A percentile compares a stretch with the other conserved stretches of the same genome.
Evolutionary conservation across 2,888 invertebrate species (phyloP).

Genomic region (Hoplodrina ambigua): DNA sequence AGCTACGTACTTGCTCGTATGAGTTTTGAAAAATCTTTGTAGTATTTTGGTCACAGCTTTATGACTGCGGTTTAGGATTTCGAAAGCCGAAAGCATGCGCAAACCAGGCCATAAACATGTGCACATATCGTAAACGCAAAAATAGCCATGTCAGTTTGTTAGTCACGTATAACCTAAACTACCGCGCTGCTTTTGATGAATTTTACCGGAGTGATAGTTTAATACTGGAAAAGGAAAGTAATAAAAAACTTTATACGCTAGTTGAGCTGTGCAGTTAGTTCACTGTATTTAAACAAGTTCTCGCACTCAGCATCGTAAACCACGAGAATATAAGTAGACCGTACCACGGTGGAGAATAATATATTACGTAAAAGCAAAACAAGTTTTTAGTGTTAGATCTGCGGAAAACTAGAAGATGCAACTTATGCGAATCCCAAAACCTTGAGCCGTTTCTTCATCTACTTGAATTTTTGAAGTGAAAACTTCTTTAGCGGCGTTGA

Average conservation of each 20-base stretch:
- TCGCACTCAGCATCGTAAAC: constrained; percentile 27
- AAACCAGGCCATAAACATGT: not conserved
- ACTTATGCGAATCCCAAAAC: constrained; percentile 4
- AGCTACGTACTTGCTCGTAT: too few relatives aligned
- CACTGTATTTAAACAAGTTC: constrained; percentile 24
- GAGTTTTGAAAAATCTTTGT: too few relatives aligned
- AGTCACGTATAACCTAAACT: constrained; percentile 11
- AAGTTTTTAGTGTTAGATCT: constrained; percentile 37
- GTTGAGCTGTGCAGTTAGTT: not conserved
- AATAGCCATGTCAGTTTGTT: constrained; percentile 1
- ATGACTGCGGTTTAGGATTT: too few relatives aligned
- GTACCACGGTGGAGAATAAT: not conserved
- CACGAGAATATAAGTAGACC: constrained; percentile 3
- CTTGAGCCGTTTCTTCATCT: too few relatives aligned
- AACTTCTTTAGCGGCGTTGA: too few relatives aligned
- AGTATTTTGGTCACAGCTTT: too few relatives aligned
- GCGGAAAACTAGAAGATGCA: constrained; percentile 1
- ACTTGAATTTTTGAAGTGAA: too few relatives aligned
- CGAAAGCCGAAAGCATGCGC: not conserved
- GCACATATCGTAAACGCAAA: not conserved
- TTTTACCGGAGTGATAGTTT: constrained; percentile 16
- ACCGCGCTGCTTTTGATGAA: constrained; percentile 14
- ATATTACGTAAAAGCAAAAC: constrained; percentile 24
- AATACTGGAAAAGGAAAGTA: constrained; percentile 21
- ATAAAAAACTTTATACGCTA: constrained; percentile 36